A percentile compares a stretch with the other conserved stretches of the same genome.
These are phyloP conservation scores for Linurgus olivaceus DNA, from an alignment of 2,797 vertebrate genomes.

Conservation along the genomic window DNA sequence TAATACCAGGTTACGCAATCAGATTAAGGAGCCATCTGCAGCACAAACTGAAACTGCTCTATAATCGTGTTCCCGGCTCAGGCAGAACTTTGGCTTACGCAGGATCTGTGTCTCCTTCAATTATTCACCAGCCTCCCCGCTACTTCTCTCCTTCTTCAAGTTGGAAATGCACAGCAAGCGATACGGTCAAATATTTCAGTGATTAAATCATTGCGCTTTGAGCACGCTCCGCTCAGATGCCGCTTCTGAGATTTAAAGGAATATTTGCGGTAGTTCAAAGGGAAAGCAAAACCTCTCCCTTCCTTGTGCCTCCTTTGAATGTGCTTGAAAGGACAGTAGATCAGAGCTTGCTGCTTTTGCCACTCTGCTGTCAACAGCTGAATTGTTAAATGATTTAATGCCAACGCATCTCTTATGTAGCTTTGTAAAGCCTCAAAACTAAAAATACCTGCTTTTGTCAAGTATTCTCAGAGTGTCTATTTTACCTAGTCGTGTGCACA, in stretches of 20 bases:
- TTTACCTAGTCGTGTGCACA: neutral
- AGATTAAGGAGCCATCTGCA: conserved; percentile 59
- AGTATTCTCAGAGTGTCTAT: neutral
- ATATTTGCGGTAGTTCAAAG: neutral
- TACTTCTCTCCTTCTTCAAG: neutral
- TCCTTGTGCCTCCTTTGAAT: neutral
- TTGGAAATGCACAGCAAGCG: neutral
- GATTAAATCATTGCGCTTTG: neutral
- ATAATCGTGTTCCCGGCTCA: conserved; percentile 7
- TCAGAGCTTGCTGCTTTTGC: neutral
- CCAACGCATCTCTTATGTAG: neutral
- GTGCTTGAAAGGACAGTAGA: neutral
- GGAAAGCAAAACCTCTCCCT: neutral
- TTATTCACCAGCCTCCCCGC: neutral
- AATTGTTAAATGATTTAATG: neutral
- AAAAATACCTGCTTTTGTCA: neutral
- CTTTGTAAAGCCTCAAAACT: neutral
- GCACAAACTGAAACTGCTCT: neutral
- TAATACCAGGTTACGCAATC: conserved; percentile 34
- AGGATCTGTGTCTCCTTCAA: conserved; percentile 20
- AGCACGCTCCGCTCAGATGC: neutral
- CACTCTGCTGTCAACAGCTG: neutral
- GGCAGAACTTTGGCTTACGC: neutral
- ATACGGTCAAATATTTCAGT: neutral
- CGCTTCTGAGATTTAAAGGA: neutral